Evolutionary conservation across 2,888 invertebrate species (phyloP), one percentile per base, ranked within the genome.

Genomic region (Hybos culiciformis): DNA sequence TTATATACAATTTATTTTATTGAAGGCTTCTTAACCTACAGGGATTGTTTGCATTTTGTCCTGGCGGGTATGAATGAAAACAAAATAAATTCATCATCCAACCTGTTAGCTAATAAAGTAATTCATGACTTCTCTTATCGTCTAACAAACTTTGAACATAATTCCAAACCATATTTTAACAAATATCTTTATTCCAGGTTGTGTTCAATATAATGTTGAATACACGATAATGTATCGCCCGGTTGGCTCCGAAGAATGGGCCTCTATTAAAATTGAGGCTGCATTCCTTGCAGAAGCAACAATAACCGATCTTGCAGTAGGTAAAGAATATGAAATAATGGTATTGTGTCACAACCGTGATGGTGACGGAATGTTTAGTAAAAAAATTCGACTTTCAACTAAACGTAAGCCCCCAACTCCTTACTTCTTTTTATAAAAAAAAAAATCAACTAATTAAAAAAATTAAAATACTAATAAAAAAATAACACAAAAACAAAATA

Each of bases 301-400:
- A 8, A 73, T 93, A 46, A 74, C 76, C 50, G 80, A 81, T 51
- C 72, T 94, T 51, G 71, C 73, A 47, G 78, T 90, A 17, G 83
- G 69, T 47, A 74, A 80, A 18, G 78, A 82, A 58, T 93, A 93
- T 66, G 91, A 93, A 67, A 79, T 94, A 59, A 87, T 90, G 75
- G 84, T 94, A 38, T 73, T 90, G 39, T 81, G 90, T 53, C 83
- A 86, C 62, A 91, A 93, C 64, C 76, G 81, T 56, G 72, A 78
- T 46, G 91, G 91, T 7, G 88, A 91, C 56, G 91, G 92, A 19
- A 79, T 90, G 68, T 90, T 88, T 60, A 92, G 92, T 66, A 85
- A 86, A 62, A 75, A 83, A 11, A 71, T 90, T 23, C 74, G 76
- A 53, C 77, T 82, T 43, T 74, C 74, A 57, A 91, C 91, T 1